A percentile compares a stretch with the other conserved stretches of the same genome.
These are phyloP conservation scores for Lasioglossum malachurum DNA, from an alignment of 2,888 invertebrate genomes.

Conservation along the genomic window DNA sequence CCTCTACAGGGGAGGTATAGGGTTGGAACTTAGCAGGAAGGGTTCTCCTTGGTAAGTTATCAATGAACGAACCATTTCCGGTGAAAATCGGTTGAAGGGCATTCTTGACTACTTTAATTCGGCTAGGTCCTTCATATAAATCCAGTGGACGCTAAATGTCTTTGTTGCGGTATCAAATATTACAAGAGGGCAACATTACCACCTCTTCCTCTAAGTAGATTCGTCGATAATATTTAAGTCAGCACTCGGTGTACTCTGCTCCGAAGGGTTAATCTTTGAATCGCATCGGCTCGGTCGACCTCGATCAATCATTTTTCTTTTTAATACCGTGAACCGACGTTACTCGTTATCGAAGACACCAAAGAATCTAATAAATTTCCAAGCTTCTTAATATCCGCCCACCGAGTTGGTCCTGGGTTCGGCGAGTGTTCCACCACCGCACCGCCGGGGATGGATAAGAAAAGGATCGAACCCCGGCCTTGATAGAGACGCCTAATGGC, in stretches of 20 bases:
- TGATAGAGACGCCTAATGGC: conserved; percentile 50
- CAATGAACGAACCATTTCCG: no score
- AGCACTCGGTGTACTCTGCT: background rate
- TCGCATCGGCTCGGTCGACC: background rate
- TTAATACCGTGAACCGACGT: conserved; percentile 15
- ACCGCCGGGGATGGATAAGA: background rate
- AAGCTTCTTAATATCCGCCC: conserved; percentile 42
- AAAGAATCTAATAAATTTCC: conserved; percentile 47
- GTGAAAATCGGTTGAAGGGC: no score
- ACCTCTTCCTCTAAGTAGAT: background rate
- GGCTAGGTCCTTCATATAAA: no score
- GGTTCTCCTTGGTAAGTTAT: no score
- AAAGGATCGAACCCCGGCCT: conserved; percentile 24
- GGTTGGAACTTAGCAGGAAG: no score
- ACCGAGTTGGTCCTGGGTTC: conserved; percentile 24
- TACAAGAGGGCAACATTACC: no score
- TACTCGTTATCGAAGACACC: conserved; percentile 27
- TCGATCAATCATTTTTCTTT: conserved; percentile 11
- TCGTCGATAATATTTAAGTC: background rate
- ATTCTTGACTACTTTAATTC: no score
- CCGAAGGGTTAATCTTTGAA: background rate
- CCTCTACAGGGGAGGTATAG: no score
- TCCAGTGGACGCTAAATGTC: no score
- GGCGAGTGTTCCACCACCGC: conserved; percentile 7
- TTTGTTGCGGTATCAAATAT: no score